A percentile compares a stretch with the other conserved stretches of the same genome.
Conservation (phyloP, 2,888 invertebrate species). For the Temnothorax rugatulus region DNA sequence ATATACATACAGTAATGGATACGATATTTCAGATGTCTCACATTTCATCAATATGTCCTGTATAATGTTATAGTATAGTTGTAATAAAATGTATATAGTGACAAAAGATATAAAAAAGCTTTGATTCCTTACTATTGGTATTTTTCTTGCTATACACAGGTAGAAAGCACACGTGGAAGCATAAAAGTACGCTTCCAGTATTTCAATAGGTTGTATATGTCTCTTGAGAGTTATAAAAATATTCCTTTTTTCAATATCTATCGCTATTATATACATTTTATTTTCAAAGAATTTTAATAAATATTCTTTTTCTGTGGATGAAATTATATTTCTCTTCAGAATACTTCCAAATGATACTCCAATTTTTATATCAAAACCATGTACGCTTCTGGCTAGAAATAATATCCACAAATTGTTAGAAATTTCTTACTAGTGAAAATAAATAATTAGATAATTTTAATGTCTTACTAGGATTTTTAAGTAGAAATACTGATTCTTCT, state of each 20-base stretch:
- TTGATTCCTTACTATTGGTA: constrained; percentile 67
- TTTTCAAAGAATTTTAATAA: constrained; percentile 86
- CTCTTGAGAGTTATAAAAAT: constrained; percentile 89
- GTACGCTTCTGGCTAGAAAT: constrained; percentile 88
- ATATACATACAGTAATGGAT: constrained; percentile 73
- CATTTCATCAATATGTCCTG: constrained; percentile 59
- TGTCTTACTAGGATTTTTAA: constrained; percentile 85
- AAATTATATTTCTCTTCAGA: constrained; percentile 75
- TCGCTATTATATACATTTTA: constrained; percentile 88
- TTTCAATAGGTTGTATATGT: constrained; percentile 87
- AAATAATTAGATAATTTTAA: background rate
- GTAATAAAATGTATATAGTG: background rate
- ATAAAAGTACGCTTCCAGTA: constrained; percentile 91
- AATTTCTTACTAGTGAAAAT: background rate
- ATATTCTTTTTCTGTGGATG: constrained; percentile 83
- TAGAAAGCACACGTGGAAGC: constrained; percentile 88
- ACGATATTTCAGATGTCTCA: constrained; percentile 76
- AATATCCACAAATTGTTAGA: constrained; percentile 17
- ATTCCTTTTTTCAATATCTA: constrained; percentile 85
- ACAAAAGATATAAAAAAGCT: background rate
- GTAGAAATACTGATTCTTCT: constrained; percentile 90
- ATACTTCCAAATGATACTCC: constrained; percentile 88
- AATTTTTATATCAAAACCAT: constrained; percentile 89
- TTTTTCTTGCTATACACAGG: constrained; percentile 83
- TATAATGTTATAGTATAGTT: constrained; percentile 12